Evolutionary conservation across 2,113 vertebrate species (phyloP).

Genomic region (Gallinago jamesoni): DNA sequence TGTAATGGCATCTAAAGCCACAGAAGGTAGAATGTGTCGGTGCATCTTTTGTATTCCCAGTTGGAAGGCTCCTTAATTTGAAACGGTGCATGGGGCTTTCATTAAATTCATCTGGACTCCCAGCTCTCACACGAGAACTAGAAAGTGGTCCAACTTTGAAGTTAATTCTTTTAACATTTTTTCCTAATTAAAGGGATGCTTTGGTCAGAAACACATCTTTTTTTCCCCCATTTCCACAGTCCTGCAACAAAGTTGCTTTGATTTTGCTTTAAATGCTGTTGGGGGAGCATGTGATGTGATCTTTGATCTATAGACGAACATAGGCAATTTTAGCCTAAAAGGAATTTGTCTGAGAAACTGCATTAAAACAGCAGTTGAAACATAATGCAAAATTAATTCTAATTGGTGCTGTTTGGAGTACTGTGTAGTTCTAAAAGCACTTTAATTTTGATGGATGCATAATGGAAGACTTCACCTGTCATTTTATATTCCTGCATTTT

Average conservation of each 20-base stretch:
- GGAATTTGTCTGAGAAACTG: background rate
- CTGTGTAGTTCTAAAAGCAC: background rate
- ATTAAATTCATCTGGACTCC: background rate
- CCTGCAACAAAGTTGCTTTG: background rate
- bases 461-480: background rate
- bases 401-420: background rate
- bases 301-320: background rate
- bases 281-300: background rate
- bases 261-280: background rate
- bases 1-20: background rate
- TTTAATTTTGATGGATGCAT: background rate
- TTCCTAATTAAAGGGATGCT: background rate
- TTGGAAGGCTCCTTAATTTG: background rate
- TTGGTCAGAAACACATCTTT: background rate
- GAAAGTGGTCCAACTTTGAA: background rate
- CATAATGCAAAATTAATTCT: background rate
- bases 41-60: background rate
- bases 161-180: background rate
- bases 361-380: background rate
- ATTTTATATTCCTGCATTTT: background rate
- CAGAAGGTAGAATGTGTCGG: background rate
- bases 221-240: fast-evolving
- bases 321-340: background rate
- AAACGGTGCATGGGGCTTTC: background rate
- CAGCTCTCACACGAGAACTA: background rate